Evolutionary conservation across 2,797 vertebrate genomes (phyloP), one percentile per base, ranked within the genome.

Genomic region (Antennarius maculatus): DNA sequence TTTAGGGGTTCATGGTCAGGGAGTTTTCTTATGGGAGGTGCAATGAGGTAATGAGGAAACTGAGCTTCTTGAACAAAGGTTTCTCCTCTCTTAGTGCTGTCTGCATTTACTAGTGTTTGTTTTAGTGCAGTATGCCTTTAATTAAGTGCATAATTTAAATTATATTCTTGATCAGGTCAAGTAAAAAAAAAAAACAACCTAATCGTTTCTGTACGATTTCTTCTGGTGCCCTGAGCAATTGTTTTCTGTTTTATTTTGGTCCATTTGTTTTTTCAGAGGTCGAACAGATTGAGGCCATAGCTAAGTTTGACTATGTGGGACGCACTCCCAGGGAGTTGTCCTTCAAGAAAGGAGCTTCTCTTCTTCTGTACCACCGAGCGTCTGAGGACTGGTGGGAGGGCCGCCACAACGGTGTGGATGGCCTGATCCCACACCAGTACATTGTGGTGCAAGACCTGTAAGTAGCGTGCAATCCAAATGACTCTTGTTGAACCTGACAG

Each of bases 371-470:
- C 81, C 96, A 96, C 54, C 89, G 96, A 0, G 96, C 96, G 0
- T 98, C 96, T 0, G 95, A 97, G 49, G 96, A 97, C 89, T 98
- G 96, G 96, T 98, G 96, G 96, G 96, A 97, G 82, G 96, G 96
- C 1, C 95, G 96, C 1, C 96, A 98, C 73, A 98, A 98, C 0
- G 96, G 96, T 0, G 95, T 98, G 71, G 96, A 98, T 0, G 96
- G 96, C 16, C 94, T 98, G 77, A 98, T 98, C 79, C 96, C 96
- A 2, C 96, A 98, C 83, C 96, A 98, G 90, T 98, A 98, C 91
- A 98, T 98, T 6, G 96, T 98, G 28, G 96, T 98, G 23, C 96
- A 98, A 79, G 96, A 98, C 89, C 93, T 97, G 96, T 98, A 89
- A 95, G 96, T 95, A 52, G 42, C 28, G 16, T 46, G 7, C n/a